phyloP scores from a whole-genome alignment of 2,888 invertebrate species.

The Trichopria drosophilae region DNA sequence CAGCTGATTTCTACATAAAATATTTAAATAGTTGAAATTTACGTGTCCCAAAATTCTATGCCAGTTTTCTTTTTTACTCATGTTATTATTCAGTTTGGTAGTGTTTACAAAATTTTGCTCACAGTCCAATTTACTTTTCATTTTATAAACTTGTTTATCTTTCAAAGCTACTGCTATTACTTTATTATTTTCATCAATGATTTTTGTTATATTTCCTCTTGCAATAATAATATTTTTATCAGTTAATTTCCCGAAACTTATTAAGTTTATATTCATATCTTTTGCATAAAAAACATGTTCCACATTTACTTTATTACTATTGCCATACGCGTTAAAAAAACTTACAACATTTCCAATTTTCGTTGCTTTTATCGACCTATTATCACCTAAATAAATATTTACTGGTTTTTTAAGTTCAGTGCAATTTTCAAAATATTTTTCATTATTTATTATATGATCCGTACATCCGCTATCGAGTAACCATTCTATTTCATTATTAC shows the following conservation, averaged over 20 bases:
- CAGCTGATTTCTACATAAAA: no score
- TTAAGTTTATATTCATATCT: constrained; percentile 10
- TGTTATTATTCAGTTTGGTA: neutral
- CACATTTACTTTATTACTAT: neutral
- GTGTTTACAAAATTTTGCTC: neutral
- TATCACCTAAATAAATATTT: constrained; percentile 9
- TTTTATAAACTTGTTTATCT: no score
- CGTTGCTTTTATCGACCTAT: constrained; percentile 4
- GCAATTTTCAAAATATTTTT: no score
- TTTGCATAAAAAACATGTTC: constrained; percentile 8
- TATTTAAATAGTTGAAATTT: constrained; percentile 1
- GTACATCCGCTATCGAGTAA: no score
- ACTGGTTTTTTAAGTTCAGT: constrained; percentile 5
- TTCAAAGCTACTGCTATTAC: constrained; percentile 5
- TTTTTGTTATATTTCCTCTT: constrained; percentile 3
- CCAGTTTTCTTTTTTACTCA: no score
- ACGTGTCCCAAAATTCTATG: neutral
- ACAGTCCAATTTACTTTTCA: constrained; percentile 5
- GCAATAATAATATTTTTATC: no score
- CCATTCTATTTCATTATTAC: constrained; percentile 9
- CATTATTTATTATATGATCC: no score
- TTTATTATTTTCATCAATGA: constrained; percentile 2
- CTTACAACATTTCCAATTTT: constrained; percentile 6
- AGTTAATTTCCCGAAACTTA: constrained; percentile 10
- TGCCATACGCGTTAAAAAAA: constrained; percentile 7